These are phyloP conservation scores for Ceratina australensis DNA, from an alignment of 1,140 invertebrate species.

Conservation along the genomic window DNA sequence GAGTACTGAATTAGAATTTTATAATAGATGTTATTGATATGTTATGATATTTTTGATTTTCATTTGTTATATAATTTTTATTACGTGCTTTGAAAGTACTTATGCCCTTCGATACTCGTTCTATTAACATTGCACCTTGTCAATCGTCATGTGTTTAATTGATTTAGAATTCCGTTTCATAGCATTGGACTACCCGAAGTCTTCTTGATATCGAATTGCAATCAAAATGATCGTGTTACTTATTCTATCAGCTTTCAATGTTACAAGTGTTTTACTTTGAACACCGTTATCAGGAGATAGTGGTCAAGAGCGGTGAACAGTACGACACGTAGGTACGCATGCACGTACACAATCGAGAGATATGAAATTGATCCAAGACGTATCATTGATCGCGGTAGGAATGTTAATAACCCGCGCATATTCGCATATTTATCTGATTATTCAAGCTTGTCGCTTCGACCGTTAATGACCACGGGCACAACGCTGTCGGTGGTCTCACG, in stretches of 20 bases:
- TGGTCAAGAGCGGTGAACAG: not conserved
- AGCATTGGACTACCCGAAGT: no score
- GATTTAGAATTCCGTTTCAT: not conserved
- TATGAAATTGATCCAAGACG: slow-evolving; percentile 3
- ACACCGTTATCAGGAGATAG: not conserved
- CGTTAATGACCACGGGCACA: slow-evolving; percentile 14
- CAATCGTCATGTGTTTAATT: no score
- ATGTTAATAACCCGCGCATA: slow-evolving; percentile 24
- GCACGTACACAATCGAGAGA: not conserved
- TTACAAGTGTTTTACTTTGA: not conserved
- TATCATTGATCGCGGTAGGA: not conserved
- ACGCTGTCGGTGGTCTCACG: slow-evolving; percentile 31
- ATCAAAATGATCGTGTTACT: no score
- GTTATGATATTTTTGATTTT: no score
- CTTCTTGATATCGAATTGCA: no score
- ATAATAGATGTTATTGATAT: no score
- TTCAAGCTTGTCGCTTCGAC: not conserved
- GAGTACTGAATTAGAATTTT: no score
- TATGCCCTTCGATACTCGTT: no score
- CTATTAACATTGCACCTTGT: no score
- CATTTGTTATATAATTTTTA: not conserved
- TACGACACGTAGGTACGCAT: no score
- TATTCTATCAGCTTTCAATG: slow-evolving; percentile 8
- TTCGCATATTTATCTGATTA: slow-evolving; percentile 26
- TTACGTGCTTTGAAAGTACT: no score